These are phyloP conservation scores for Drosophila teissieri DNA, from an alignment of 1,140 invertebrate genomes.

Conservation along the genomic window DNA sequence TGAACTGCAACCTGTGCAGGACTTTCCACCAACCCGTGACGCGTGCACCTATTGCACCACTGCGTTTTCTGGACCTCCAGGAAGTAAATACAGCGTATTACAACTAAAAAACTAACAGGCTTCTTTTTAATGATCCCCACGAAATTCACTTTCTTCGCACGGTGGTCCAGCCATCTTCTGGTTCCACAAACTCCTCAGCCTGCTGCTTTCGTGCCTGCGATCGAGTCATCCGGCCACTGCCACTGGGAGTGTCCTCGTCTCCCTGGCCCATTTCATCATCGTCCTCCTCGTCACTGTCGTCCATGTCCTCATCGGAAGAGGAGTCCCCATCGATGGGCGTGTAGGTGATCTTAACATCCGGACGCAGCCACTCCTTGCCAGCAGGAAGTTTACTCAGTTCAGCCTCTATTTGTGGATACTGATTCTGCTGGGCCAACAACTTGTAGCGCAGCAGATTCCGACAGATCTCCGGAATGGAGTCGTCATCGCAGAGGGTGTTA, in stretches of 20 bases:
- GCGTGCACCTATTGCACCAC: constrained; percentile 61
- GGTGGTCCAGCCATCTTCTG: constrained; percentile 87
- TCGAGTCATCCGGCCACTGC: constrained; percentile 60
- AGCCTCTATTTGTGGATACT: constrained; percentile 79
- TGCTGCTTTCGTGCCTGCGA: constrained; percentile 71
- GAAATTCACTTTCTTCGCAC: constrained; percentile 85
- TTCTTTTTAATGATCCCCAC: constrained; percentile 15
- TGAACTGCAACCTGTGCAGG: constrained; percentile 51
- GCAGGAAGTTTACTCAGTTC: constrained; percentile 83
- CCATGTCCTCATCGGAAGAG: constrained; percentile 85
- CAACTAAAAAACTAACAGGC: constrained; percentile 53
- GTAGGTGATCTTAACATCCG: constrained; percentile 77
- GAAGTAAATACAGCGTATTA: constrained; percentile 74
- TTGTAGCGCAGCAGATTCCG: constrained; percentile 85
- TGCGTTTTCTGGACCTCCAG: constrained; percentile 72
- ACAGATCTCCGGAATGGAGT: constrained; percentile 86
- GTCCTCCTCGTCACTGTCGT: constrained; percentile 64
- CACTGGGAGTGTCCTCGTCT: constrained; percentile 67
- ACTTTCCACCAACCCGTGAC: constrained; percentile 44
- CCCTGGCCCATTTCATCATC: constrained; percentile 73
- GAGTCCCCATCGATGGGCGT: constrained; percentile 80
- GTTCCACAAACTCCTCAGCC: constrained; percentile 85
- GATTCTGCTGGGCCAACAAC: constrained; percentile 79
- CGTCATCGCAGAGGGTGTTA: constrained; percentile 88
- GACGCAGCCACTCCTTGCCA: constrained; percentile 83